Evolutionary conservation across 2,888 invertebrate genomes (phyloP).

Genomic region (Neria commutata): DNA sequence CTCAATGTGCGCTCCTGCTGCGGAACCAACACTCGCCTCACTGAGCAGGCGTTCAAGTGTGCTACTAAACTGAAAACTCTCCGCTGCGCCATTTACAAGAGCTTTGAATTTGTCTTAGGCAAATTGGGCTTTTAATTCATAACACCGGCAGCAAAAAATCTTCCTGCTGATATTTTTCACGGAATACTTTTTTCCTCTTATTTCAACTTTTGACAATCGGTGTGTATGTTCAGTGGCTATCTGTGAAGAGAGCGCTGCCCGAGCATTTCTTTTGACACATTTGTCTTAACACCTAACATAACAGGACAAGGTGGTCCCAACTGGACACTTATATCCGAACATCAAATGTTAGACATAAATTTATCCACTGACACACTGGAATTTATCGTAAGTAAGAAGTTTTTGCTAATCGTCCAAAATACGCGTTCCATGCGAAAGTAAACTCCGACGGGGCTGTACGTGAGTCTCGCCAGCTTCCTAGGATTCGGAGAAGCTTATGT

Average conservation of each 20-base stretch:
- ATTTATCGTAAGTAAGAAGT: too few species aligned
- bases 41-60: slow-evolving; percentile 7
- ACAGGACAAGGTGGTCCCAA: background rate
- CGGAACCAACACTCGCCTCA: slow-evolving; percentile 1
- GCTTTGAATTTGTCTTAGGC: background rate
- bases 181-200: background rate
- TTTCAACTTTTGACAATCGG: too few species aligned
- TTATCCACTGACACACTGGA: too few species aligned
- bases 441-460: slow-evolving; percentile 83
- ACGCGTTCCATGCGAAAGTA: too few species aligned
- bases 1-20: slow-evolving; percentile 1
- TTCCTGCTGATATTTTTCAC: background rate
- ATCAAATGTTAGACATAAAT: too few species aligned
- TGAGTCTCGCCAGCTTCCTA: slow-evolving; percentile 83
- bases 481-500: slow-evolving; percentile 86
- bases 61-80: slow-evolving; percentile 22
- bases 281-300: background rate
- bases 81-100: slow-evolving; percentile 26
- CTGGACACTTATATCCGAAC: too few species aligned
- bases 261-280: too few species aligned
- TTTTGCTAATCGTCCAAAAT: too few species aligned
- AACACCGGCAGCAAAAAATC: slow-evolving; percentile 11
- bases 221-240: too few species aligned
- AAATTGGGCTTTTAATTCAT: slow-evolving; percentile 13
- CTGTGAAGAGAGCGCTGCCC: too few species aligned